Percentiles rank a stretch among this genome's conserved stretches.
These are phyloP conservation scores for Parnassius mnemosyne DNA, from an alignment of 2,888 invertebrate species.

Conservation along the genomic window DNA sequence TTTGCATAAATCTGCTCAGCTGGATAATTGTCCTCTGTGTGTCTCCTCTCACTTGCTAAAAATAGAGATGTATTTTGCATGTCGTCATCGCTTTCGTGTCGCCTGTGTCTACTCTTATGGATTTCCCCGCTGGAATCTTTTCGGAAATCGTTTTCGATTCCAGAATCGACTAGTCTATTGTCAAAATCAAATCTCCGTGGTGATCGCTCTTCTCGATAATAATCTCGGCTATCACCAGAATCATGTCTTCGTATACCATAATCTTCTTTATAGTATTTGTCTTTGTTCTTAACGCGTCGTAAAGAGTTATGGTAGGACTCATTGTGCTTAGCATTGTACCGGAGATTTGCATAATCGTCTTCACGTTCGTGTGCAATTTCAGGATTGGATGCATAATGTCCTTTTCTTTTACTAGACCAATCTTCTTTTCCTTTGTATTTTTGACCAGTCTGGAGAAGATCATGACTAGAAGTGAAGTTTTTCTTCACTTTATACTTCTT, in stretches of 20 bases:
- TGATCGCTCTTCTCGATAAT: constrained; percentile 65
- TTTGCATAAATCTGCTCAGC: constrained; percentile 73
- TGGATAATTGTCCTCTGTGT: constrained; percentile 83
- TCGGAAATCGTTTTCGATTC: constrained; percentile 90
- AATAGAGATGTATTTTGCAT: constrained; percentile 84
- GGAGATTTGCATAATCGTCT: constrained; percentile 72
- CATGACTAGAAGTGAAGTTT: constrained; percentile 73
- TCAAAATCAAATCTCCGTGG: constrained; percentile 76
- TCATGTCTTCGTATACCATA: constrained; percentile 65
- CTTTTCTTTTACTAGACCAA: constrained; percentile 70
- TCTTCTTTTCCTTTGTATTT: constrained; percentile 72
- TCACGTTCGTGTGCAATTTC: constrained; percentile 79
- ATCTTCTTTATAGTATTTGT: constrained; percentile 56
- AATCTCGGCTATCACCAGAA: constrained; percentile 75
- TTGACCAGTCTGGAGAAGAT: constrained; percentile 64
- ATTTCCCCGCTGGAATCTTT: constrained; percentile 84
- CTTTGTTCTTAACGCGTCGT: constrained; percentile 80
- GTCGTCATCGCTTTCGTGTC: constrained; percentile 85
- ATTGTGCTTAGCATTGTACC: constrained; percentile 56
- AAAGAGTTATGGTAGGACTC: constrained; percentile 82
- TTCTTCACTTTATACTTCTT: constrained; percentile 74
- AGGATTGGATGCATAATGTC: constrained; percentile 82
- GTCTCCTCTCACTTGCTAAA: constrained; percentile 86
- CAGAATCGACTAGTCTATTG: constrained; percentile 86
- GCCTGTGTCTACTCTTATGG: constrained; percentile 52